A percentile compares a stretch with the other conserved stretches of the same genome.
Evolutionary conservation across 2,888 invertebrate species (phyloP).

Genomic region (Dinocampus coccinellae): DNA sequence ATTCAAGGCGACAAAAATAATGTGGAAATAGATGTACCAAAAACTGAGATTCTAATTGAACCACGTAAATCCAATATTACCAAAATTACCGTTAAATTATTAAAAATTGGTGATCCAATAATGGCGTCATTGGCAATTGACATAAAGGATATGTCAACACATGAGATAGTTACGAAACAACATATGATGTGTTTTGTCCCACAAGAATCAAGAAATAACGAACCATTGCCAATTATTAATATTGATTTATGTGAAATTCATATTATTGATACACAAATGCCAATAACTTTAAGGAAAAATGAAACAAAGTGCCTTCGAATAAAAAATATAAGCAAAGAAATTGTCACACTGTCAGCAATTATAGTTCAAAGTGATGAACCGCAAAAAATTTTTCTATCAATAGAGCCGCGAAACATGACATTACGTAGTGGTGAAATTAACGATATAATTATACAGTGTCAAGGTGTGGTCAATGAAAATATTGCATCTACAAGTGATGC

Average conservation of each 20-base stretch:
- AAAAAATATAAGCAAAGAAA: slow-evolving; percentile 54
- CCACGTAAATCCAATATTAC: slow-evolving; percentile 55
- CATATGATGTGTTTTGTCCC: slow-evolving; percentile 64
- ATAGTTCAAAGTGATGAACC: slow-evolving; percentile 48
- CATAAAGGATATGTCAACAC: slow-evolving; percentile 61
- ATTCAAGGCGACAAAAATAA: slow-evolving; percentile 60
- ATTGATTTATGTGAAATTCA: not conserved
- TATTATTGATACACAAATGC: slow-evolving; percentile 52
- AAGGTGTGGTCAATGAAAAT: not conserved
- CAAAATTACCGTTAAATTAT: slow-evolving; percentile 59
- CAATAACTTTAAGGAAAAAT: slow-evolving; percentile 51
- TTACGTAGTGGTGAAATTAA: slow-evolving; percentile 48
- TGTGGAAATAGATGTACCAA: slow-evolving; percentile 55
- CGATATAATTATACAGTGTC: slow-evolving; percentile 9
- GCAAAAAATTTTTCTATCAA: slow-evolving; percentile 48
- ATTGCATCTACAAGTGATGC: not conserved
- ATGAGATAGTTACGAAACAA: slow-evolving; percentile 55
- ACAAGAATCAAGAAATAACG: slow-evolving; percentile 28
- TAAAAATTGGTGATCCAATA: slow-evolving; percentile 56
- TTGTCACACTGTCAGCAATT: slow-evolving; percentile 44
- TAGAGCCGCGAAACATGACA: slow-evolving; percentile 50
- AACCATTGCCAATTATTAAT: slow-evolving; percentile 39
- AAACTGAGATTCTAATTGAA: slow-evolving; percentile 56
- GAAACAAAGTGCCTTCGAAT: slow-evolving; percentile 53
- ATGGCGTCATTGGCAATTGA: slow-evolving; percentile 56